Evolutionary conservation across 2,797 vertebrate genomes (phyloP), one percentile per base, ranked within the genome.

Genomic region (Tenualosa thibaudeaui): DNA sequence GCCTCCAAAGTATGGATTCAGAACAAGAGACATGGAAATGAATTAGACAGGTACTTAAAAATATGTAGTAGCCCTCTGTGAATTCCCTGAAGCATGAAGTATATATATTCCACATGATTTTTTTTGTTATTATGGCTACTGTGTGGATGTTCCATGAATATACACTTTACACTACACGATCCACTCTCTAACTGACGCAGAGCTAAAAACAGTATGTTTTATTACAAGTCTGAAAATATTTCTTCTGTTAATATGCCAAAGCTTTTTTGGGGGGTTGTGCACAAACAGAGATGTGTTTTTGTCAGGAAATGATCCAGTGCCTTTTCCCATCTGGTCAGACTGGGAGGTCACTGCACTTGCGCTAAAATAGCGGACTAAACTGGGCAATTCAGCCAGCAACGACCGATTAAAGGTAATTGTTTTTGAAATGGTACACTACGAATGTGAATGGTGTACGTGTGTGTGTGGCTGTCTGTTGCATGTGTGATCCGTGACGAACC

Each of bases 361-460:
- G 84, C 68, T 82, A 84, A 88, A 91, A 91, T 60, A 81, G 81
- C 51, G 12, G 49, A 62, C 51, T 89, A 89, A 86, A 83, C 85
- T 81, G 81, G 82, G 89, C 86, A 88, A 84, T 86, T 82, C 60
- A 85, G 78, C 86, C 83, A 71, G 65, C 82, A 84, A 81, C 53
- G 83, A 78, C 43, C 82, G 2, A 88, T 83, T 85, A 82, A 85
- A 84, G 60, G 58, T 87, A 85, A 84, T 85, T 26, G 13, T 85
- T 85, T 51, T 58, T 81, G 26, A 87, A 86, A 84, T 83, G 84
- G 43, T 58, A 43, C 17, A 71, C 51, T 81, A 65, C 60, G 8
- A 65, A 31, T 15, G 6, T 75, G 31, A 40, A 43, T 75, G 68
- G 51, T 53, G 51, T 53, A 53, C 37, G 37, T 19, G 31, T 75